These are phyloP conservation scores for Nemurella pictetii DNA, from an alignment of 2,888 invertebrate genomes.

Conservation along the genomic window DNA sequence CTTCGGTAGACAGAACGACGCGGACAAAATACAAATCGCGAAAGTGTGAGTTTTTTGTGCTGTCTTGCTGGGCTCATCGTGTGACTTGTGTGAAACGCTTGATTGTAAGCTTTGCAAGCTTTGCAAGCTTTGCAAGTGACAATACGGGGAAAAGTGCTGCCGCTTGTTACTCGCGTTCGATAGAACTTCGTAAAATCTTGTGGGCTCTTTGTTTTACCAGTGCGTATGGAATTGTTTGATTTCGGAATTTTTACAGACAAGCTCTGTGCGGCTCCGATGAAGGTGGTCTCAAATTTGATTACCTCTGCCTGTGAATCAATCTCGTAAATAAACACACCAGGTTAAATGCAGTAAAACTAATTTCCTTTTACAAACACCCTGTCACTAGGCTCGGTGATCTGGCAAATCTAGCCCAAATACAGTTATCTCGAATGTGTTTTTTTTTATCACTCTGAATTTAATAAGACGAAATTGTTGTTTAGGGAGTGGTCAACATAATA, in stretches of 20 bases:
- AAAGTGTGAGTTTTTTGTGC: conserved; percentile 80
- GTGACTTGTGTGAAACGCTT: too few species aligned
- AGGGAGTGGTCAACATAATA: conserved; percentile 21
- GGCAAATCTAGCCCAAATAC: conserved; percentile 19
- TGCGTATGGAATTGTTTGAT: too few species aligned
- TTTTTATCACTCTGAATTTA: conserved; percentile 14
- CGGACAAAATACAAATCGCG: conserved; percentile 96
- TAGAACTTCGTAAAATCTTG: too few species aligned
- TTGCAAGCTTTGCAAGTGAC: too few species aligned
- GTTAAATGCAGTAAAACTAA: not conserved
- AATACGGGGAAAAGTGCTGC: too few species aligned
- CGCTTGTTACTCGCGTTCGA: too few species aligned
- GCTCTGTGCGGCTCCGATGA: too few species aligned
- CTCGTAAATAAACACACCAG: not conserved
- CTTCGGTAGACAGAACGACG: conserved; percentile 90
- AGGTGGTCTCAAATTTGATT: not conserved
- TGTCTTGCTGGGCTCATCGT: not conserved
- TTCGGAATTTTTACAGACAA: too few species aligned
- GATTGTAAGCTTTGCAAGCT: too few species aligned
- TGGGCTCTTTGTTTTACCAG: too few species aligned
- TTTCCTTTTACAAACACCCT: not conserved
- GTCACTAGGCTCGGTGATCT: not conserved
- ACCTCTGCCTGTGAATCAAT: not conserved
- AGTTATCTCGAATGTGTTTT: conserved; percentile 2
- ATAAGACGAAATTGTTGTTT: conserved; percentile 16